phyloP scores from a whole-genome alignment of 1,140 invertebrate genomes.

The Tetramorium alpestre region DNA sequence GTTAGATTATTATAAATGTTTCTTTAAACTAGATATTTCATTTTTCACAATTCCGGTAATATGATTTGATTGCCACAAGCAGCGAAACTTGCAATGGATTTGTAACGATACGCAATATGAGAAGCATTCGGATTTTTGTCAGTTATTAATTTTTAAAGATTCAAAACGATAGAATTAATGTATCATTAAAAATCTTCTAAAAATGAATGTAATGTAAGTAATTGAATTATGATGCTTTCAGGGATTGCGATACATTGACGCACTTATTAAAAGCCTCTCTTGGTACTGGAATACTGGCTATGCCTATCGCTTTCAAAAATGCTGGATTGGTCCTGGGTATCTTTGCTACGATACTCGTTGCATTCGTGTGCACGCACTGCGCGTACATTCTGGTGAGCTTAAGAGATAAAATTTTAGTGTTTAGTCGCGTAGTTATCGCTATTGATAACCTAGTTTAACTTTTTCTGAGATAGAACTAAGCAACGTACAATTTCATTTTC shows the following conservation, averaged over 20 bases:
- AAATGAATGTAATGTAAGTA: background rate
- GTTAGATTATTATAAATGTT: background rate
- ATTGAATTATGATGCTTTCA: slow-evolving; percentile 78
- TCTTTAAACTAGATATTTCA: background rate
- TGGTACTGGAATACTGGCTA: slow-evolving; percentile 96
- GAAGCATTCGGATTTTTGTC: background rate
- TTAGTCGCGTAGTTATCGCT: background rate
- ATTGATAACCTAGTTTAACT: background rate
- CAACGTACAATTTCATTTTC: background rate
- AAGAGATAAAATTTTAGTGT: slow-evolving; percentile 10
- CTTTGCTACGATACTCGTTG: slow-evolving; percentile 92
- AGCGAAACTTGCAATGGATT: background rate
- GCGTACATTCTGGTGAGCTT: slow-evolving; percentile 93
- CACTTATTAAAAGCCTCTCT: slow-evolving; percentile 95
- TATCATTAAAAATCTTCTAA: background rate
- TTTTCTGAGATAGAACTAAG: background rate
- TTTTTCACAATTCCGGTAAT: background rate
- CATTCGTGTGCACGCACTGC: slow-evolving; percentile 94
- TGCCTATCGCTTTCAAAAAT: slow-evolving; percentile 94
- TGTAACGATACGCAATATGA: background rate
- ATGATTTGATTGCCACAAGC: background rate
- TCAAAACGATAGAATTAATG: background rate
- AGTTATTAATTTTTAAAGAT: background rate
- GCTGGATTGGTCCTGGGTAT: slow-evolving; percentile 92
- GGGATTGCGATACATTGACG: slow-evolving; percentile 93